These are phyloP conservation scores for Subacronicta megacephala DNA, from an alignment of 2,888 invertebrate species.

Conservation along the genomic window DNA sequence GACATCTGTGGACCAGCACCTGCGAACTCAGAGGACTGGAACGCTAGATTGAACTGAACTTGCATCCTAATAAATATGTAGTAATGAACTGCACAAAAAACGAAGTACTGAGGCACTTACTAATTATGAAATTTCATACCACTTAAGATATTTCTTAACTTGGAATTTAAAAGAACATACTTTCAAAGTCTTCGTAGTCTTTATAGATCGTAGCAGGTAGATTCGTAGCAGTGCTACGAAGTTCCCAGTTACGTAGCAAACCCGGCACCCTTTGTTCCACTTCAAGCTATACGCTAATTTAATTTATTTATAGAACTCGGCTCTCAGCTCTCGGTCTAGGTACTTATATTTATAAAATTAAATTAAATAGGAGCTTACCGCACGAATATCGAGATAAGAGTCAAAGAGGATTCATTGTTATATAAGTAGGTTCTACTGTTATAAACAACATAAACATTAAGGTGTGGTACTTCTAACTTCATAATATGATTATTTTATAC, in stretches of 20 bases:
- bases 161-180: no score
- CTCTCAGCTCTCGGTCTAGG: not conserved
- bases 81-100: no score
- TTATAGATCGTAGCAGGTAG: not conserved
- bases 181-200: no score
- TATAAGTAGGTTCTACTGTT: not conserved
- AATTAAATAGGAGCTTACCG: slow-evolving; percentile 2
- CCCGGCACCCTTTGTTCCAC: no score
- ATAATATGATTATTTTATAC: no score
- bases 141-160: no score
- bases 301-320: no score
- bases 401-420: slow-evolving; percentile 18
- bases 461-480: no score
- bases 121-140: no score
- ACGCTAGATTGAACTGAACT: not conserved
- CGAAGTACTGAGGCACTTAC: no score
- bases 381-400: not conserved
- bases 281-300: no score
- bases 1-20: slow-evolving; percentile 8
- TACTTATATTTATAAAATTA: not conserved
- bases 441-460: slow-evolving; percentile 1
- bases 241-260: no score
- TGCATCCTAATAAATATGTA: not conserved
- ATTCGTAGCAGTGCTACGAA: not conserved
- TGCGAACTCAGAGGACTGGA: not conserved